phyloP scores from a whole-genome alignment of 2,888 invertebrate species.

The Branchipolynoe longqiensis region DNA sequence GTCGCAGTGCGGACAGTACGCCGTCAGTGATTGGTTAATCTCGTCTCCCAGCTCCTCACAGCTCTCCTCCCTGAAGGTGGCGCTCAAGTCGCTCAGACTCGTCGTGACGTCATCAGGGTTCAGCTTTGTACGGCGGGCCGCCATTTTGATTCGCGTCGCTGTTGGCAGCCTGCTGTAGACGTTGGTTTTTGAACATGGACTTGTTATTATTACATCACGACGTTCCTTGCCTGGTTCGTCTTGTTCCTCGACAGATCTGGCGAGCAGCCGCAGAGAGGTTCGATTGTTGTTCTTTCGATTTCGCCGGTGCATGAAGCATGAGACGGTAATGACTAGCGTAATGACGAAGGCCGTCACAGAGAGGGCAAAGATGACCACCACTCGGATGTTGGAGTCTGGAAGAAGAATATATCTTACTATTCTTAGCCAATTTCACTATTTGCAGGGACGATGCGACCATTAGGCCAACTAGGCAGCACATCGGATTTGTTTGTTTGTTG shows the following conservation, averaged over 20 bases:
- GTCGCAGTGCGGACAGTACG: too few relatives aligned
- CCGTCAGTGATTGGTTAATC: constrained; percentile 16
- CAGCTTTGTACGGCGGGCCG: neutral
- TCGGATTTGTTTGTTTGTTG: too few relatives aligned
- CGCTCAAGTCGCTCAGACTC: neutral
- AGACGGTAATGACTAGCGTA: neutral
- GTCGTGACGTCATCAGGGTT: neutral
- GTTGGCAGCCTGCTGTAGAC: neutral
- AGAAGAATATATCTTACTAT: too few relatives aligned
- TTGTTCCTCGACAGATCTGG: neutral
- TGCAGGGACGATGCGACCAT: too few relatives aligned
- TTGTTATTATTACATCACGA: neutral
- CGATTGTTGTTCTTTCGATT: neutral
- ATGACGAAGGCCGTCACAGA: neutral
- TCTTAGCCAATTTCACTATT: too few relatives aligned
- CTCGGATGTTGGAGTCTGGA: too few relatives aligned
- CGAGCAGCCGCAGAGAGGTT: neutral
- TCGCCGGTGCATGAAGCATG: neutral
- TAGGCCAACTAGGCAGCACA: too few relatives aligned
- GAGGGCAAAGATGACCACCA: neutral
- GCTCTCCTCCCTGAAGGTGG: neutral
- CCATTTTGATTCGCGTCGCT: neutral
- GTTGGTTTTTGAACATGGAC: neutral
- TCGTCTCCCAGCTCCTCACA: neutral
- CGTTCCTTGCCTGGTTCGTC: neutral